These are phyloP conservation scores for Apamea sordens DNA, from an alignment of 2,888 invertebrate species.

Conservation along the genomic window DNA sequence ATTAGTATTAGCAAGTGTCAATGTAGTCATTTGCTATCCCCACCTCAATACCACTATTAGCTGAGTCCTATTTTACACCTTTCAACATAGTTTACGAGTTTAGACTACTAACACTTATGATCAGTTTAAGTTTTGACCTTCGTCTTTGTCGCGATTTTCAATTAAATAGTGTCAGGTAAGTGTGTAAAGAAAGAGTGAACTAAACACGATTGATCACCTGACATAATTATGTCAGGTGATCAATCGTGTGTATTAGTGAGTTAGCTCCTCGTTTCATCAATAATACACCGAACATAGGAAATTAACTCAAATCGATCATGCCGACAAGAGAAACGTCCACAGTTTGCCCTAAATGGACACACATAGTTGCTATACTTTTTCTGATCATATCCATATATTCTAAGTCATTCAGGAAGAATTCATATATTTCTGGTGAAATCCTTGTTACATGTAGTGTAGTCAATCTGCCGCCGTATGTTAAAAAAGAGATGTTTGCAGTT, in stretches of 20 bases:
- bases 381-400: constrained; percentile 57
- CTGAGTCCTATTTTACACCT: neutral
- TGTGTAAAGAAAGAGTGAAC: neutral
- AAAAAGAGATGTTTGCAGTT: constrained; percentile 20
- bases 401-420: constrained; percentile 57
- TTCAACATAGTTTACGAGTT: neutral
- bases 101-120: neutral
- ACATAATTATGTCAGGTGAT: no score
- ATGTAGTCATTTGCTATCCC: neutral
- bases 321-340: constrained; percentile 43
- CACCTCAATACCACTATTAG: no score
- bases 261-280: constrained; percentile 81
- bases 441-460: constrained; percentile 39
- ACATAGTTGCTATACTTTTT: constrained; percentile 30
- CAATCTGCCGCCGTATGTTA: constrained; percentile 43
- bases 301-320: constrained; percentile 87
- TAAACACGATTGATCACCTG: neutral
- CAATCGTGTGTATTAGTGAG: constrained; percentile 75
- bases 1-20: constrained; percentile 4
- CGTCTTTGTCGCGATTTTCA: neutral
- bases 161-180: neutral
- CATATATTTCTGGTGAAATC: constrained; percentile 45
- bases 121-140: constrained; percentile 14
- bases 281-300: constrained; percentile 89
- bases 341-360: no score